Conservation (phyloP, 1,140 invertebrate genomes). For the Drosophila navojoa region DNA sequence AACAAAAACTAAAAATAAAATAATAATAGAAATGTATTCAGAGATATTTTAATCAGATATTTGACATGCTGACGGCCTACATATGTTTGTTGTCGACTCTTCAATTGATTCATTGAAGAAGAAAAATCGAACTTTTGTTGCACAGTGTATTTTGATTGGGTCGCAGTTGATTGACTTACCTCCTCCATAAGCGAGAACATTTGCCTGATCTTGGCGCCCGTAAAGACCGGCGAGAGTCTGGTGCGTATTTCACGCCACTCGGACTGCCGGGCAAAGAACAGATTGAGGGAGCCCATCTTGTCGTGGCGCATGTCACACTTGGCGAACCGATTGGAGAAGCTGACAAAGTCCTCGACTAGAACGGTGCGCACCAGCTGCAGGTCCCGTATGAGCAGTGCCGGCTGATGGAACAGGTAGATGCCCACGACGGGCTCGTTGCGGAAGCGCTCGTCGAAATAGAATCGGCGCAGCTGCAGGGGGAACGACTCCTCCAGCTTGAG, state of each 20-base stretch:
- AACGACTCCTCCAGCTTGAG: constrained; percentile 73
- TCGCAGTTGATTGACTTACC: constrained; percentile 50
- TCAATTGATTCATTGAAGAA: too few relatives aligned
- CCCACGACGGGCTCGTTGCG: constrained; percentile 82
- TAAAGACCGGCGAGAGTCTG: constrained; percentile 85
- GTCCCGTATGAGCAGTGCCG: constrained; percentile 85
- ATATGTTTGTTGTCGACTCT: too few relatives aligned
- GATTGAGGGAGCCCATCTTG: constrained; percentile 75
- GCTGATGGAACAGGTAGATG: constrained; percentile 84
- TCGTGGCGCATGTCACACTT: constrained; percentile 68
- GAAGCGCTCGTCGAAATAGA: constrained; percentile 71
- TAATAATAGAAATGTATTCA: too few relatives aligned
- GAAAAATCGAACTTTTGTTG: constrained; percentile 11
- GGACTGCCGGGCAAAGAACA: constrained; percentile 75
- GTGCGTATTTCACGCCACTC: constrained; percentile 85
- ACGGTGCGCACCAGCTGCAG: constrained; percentile 85
- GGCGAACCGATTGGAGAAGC: constrained; percentile 77
- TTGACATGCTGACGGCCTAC: background rate
- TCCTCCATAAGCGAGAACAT: constrained; percentile 86
- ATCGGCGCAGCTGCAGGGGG: constrained; percentile 68
- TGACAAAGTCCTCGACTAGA: constrained; percentile 85
- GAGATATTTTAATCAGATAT: too few relatives aligned
- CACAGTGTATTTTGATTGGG: constrained; percentile 15
- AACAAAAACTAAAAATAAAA: too few relatives aligned
- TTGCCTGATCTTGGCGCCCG: constrained; percentile 85